Evolutionary conservation across 2,888 invertebrate species (phyloP).

Genomic region (Acrocyrtus sp.): DNA sequence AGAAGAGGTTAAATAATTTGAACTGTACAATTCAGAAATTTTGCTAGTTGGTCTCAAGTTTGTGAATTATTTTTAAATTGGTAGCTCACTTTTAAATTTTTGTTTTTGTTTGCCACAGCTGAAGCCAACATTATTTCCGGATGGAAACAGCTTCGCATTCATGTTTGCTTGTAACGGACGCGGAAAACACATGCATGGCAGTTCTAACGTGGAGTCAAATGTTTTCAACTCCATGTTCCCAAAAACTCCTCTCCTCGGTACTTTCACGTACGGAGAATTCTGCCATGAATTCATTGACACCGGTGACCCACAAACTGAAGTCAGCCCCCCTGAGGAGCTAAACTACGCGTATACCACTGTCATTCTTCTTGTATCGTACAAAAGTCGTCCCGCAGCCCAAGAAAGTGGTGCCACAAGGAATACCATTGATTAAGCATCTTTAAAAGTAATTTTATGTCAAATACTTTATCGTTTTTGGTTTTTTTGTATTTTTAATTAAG

Average conservation of each 20-base stretch:
- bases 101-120: conserved; percentile 27
- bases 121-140: conserved; percentile 21
- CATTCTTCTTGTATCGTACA: conserved; percentile 53
- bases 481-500: too few species aligned
- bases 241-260: conserved; percentile 48
- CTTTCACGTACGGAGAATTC: conserved; percentile 59
- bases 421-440: background rate
- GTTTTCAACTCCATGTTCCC: conserved; percentile 59
- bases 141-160: conserved; percentile 54
- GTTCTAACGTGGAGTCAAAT: conserved; percentile 51
- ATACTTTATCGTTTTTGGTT: too few species aligned
- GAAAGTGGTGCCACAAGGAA: too few species aligned
- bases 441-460: too few species aligned
- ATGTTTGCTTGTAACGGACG: conserved; percentile 62
- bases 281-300: conserved; percentile 47
- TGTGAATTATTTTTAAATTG: background rate
- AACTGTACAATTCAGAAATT: too few species aligned
- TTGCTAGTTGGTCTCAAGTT: background rate
- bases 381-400: background rate
- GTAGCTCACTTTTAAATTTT: background rate
- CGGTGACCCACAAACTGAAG: conserved; percentile 6
- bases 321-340: conserved; percentile 31
- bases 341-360: conserved; percentile 55
- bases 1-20: conserved; percentile 15
- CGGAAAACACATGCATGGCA: conserved; percentile 51